Conservation (phyloP, 2,888 invertebrate genomes). For the Petrolisthes manimaculis region DNA sequence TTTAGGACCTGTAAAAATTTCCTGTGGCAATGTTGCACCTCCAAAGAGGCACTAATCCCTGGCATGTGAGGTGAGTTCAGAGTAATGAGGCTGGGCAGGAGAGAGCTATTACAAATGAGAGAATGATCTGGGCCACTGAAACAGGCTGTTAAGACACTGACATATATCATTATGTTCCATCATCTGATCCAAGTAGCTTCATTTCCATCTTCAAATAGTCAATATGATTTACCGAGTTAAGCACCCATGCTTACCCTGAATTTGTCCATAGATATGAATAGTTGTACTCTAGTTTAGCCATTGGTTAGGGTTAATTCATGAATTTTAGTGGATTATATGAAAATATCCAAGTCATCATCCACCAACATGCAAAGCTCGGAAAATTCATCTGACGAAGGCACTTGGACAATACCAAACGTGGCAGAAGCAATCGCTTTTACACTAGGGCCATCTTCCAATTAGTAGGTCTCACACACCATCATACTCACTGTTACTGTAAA, state of each 20-base stretch:
- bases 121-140: conserved; percentile 19
- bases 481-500: conserved; percentile 23
- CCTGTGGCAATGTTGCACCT: conserved; percentile 58
- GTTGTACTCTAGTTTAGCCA: conserved; percentile 55
- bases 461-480: conserved; percentile 19
- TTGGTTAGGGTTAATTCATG: conserved; percentile 50
- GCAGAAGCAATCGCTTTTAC: conserved; percentile 46
- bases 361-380: conserved; percentile 57
- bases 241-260: conserved; percentile 59
- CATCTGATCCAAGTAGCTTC: conserved; percentile 56
- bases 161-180: conserved; percentile 33
- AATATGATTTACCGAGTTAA: conserved; percentile 61
- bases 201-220: conserved; percentile 47
- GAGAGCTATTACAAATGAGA: background rate
- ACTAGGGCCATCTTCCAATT: conserved; percentile 20
- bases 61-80: conserved; percentile 60
- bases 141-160: conserved; percentile 38
- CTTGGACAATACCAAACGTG: conserved; percentile 57
- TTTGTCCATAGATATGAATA: conserved; percentile 55
- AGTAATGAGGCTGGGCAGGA: conserved; percentile 53
- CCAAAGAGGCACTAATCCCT: conserved; percentile 57
- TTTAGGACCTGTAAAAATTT: conserved; percentile 63
- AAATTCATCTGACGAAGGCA: conserved; percentile 62
- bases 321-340: conserved; percentile 54
- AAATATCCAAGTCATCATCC: conserved; percentile 52